Percentiles rank a stretch among this genome's conserved stretches.
phyloP scores from a whole-genome alignment of 2,797 vertebrate species.

The Ctenochaetus hawaiiensis region DNA sequence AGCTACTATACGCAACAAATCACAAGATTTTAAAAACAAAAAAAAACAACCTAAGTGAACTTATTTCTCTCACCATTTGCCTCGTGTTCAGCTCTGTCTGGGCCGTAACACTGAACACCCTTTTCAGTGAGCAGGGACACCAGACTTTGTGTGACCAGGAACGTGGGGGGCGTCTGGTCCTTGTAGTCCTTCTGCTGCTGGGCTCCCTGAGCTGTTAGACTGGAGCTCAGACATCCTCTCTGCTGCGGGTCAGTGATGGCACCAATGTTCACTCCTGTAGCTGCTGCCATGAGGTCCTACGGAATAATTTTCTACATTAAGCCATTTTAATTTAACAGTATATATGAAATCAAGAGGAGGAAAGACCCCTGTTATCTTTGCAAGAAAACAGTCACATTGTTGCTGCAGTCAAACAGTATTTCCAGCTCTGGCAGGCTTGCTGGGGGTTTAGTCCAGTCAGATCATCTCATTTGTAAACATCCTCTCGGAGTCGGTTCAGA shows the following conservation, averaged over 20 bases:
- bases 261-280: conserved; percentile 84
- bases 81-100: conserved; percentile 80
- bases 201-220: conserved; percentile 62
- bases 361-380: too few species aligned
- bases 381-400: too few species aligned
- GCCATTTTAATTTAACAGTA: too few species aligned
- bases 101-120: conserved; percentile 73
- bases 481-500: too few species aligned
- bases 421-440: too few species aligned
- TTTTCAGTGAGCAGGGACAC: conserved; percentile 87
- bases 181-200: conserved; percentile 69
- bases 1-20: conserved; percentile 7
- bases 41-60: background rate
- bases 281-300: conserved; percentile 87
- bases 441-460: too few species aligned
- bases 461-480: too few species aligned
- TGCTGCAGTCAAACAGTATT: too few species aligned
- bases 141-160: conserved; percentile 88
- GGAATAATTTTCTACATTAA: background rate
- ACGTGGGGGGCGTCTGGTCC: conserved; percentile 78
- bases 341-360: too few species aligned
- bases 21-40: background rate
- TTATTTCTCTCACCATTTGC: conserved; percentile 72
- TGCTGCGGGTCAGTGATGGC: conserved; percentile 81
- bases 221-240: conserved; percentile 65